Evolutionary conservation across 2,113 vertebrate genomes (phyloP).

Genomic region (Ctenomys sociabilis): DNA sequence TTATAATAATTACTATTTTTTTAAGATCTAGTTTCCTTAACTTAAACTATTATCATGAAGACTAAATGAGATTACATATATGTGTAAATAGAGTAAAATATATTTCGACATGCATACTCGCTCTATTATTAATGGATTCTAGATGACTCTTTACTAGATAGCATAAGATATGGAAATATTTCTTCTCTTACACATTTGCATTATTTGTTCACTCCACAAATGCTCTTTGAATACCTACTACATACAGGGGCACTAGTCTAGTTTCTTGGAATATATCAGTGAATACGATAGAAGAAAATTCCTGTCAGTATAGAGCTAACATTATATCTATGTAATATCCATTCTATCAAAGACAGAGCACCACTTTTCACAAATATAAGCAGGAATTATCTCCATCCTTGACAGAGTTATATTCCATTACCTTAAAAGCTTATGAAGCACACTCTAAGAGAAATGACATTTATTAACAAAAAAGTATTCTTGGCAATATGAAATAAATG

Average conservation of each 20-base stretch:
- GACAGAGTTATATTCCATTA: slow-evolving; percentile 41
- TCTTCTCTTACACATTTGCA: not conserved
- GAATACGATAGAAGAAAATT: slow-evolving; percentile 24
- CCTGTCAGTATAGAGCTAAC: not conserved
- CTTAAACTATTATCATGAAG: not conserved
- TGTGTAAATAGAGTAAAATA: slow-evolving; percentile 30
- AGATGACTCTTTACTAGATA: not conserved
- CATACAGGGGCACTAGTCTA: not conserved
- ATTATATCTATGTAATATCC: not conserved
- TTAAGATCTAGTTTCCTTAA: not conserved
- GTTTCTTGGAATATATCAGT: not conserved
- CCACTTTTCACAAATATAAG: slow-evolving; percentile 54
- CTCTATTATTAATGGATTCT: slow-evolving; percentile 47
- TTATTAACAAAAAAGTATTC: slow-evolving; percentile 53
- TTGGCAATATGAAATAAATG: slow-evolving; percentile 13
- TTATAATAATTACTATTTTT: not conserved
- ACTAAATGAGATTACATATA: slow-evolving; percentile 3
- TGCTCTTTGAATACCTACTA: not conserved
- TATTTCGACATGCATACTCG: slow-evolving; percentile 17
- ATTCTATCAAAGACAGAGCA: not conserved
- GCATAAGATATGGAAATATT: slow-evolving; percentile 30
- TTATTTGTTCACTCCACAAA: slow-evolving; percentile 21
- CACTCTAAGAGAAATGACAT: not conserved
- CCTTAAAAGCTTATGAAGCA: slow-evolving; percentile 32
- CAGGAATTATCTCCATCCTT: not conserved